Percentiles rank a stretch among this genome's conserved stretches.
phyloP scores from a whole-genome alignment of 2,113 vertebrate species.

The Centropristis striata region DNA sequence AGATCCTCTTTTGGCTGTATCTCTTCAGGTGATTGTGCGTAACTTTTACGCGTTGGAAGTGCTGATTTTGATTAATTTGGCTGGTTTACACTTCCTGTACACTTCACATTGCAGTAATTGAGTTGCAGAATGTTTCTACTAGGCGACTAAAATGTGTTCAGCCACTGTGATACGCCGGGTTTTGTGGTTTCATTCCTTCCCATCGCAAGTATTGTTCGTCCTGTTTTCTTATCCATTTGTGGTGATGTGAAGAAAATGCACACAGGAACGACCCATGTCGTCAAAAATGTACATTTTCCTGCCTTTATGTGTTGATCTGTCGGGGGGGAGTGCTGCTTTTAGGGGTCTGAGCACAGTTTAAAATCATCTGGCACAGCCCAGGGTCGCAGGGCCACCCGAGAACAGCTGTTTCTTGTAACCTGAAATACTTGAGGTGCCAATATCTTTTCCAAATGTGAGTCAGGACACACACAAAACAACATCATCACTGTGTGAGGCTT shows the following conservation, averaged over 20 bases:
- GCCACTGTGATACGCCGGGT: no score
- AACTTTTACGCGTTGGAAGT: conserved; percentile 18
- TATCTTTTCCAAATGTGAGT: conserved; percentile 84
- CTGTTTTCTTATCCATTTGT: conserved; percentile 14
- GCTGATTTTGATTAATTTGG: neutral
- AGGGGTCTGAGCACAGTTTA: conserved; percentile 22
- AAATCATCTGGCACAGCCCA: conserved; percentile 47
- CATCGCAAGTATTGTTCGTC: neutral
- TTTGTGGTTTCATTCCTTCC: neutral
- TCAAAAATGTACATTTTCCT: neutral
- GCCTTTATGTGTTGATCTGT: conserved; percentile 1
- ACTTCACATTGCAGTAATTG: neutral
- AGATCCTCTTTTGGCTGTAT: neutral
- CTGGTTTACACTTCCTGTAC: neutral
- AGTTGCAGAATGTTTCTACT: neutral
- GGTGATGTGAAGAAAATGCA: neutral
- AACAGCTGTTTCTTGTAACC: conserved; percentile 89
- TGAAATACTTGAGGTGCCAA: conserved; percentile 84
- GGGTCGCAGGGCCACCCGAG: conserved; percentile 68
- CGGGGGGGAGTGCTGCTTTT: neutral
- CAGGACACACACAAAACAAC: conserved; percentile 68
- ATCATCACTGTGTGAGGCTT: conserved; percentile 13
- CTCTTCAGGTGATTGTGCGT: neutral
- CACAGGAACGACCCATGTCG: neutral
- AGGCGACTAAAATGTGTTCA: neutral